Percentiles rank a stretch among this genome's conserved stretches.
Conservation (phyloP, 64 coral and sea anemone genomes). For the Pocillopora verrucosa region DNA sequence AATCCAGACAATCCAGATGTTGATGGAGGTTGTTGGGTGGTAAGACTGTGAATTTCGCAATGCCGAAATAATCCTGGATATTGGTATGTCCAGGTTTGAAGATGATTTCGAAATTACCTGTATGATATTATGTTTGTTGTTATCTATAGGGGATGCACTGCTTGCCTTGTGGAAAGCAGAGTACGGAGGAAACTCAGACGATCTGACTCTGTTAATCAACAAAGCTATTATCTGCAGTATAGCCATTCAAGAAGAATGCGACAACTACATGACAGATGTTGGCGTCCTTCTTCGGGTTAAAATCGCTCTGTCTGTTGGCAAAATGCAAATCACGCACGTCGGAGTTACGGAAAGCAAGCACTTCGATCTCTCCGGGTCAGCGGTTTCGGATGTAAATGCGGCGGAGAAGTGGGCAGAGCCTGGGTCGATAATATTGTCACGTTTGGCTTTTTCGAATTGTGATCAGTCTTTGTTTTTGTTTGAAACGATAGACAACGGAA, state of each 20-base stretch:
- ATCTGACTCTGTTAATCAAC: slow-evolving; percentile 77
- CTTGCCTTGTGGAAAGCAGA: slow-evolving; percentile 88
- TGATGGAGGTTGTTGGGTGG: too few species aligned
- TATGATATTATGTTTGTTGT: neutral
- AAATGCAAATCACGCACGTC: slow-evolving; percentile 91
- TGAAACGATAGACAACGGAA: slow-evolving; percentile 80
- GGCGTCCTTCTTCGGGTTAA: slow-evolving; percentile 92
- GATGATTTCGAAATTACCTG: too few species aligned
- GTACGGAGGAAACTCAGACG: neutral
- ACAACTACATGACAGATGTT: slow-evolving; percentile 98
- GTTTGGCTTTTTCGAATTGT: slow-evolving; percentile 76
- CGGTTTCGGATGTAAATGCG: slow-evolving; percentile 88
- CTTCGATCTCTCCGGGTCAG: slow-evolving; percentile 88
- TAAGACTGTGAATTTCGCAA: too few species aligned
- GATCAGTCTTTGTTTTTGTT: slow-evolving; percentile 84
- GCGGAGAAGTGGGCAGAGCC: slow-evolving; percentile 96
- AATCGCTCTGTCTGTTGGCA: slow-evolving; percentile 87
- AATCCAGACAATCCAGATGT: too few species aligned
- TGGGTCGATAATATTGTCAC: slow-evolving; percentile 87
- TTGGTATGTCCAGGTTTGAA: too few species aligned
- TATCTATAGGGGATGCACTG: slow-evolving; percentile 75
- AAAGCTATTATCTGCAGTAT: slow-evolving; percentile 96
- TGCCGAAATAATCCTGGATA: too few species aligned
- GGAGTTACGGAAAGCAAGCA: slow-evolving; percentile 90
- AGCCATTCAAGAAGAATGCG: slow-evolving; percentile 92